Base-by-base conservation (phyloP, 2,797 vertebrate genomes). In the Trachurus trachurus region DNA sequence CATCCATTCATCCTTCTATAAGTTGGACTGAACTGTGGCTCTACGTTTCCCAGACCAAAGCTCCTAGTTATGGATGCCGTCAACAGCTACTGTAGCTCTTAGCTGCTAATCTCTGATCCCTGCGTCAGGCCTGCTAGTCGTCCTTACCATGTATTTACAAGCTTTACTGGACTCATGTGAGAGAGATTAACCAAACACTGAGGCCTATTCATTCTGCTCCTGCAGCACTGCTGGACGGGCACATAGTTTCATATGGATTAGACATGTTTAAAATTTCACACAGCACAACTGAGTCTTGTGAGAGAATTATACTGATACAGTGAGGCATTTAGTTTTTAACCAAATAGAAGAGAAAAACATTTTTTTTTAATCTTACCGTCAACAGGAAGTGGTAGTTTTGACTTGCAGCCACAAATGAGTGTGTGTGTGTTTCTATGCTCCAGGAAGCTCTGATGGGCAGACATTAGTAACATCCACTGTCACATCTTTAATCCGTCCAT, bases 81-180 rank as follows among this genome's bases (percentile, higher is more conserved):
- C 79, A 69, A 65, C 66, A 64, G 65, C 73, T 77, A 70, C 82
- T 69, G 80, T 77, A 81, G 80, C 65, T 26, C 50, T 88, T 72
- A 81, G 88, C 84, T 16, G 77, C 81, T 92, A 90, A 94, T 91
- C 88, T 88, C 74, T 74, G 71, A 92, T 82, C 82, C 83, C 57
- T 67, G 62, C 78, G 58, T 70, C 81, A 64, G 78, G 78, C 77
- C 77, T 19, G 49, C 68, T 21, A 19, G 42, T 40, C 13, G 80
- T 67, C 80, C 73, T 80, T 17, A 75, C 53, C 39, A 26, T 44
- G 85, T 75, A 58, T 87, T 92, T 87, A 84, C 78, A 82, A 82
- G 91, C 86, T 93, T 94, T 94, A 52, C 74, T 71, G 50, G 67
- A 69, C 85, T 90, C 94, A 88, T 92, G 93, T 94, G 93, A 95